Base-by-base conservation (phyloP, 1,140 invertebrate species). In the Metaphire vulgaris region DNA sequence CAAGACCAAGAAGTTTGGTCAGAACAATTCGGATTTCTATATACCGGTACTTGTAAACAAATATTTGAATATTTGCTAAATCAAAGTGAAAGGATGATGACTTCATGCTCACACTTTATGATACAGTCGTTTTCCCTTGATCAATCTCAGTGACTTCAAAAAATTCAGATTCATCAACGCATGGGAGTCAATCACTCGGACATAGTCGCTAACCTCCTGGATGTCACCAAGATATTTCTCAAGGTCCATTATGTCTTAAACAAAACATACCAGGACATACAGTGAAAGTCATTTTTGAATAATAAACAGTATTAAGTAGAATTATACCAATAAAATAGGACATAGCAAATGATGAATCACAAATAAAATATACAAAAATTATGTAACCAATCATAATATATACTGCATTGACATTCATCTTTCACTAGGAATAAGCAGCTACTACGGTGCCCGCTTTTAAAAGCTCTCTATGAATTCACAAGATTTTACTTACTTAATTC, bases 141-240 rank as follows among this genome's bases (percentile, higher is more conserved):
- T 96, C 6, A 87, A 81, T 72, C 87, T 86, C 1, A 97, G 87
- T 77, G 89, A 93, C 81, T 91, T 91, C n/a, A 99, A 88, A 85
- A 98, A 98, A 82, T 92, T 90, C 16, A 98, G 86, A 1, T 93
- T 94, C 6, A 92, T 89, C 0, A 98, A 83, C 0, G 92, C 90
- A 82, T 91, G 91, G 14, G 93, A 93, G 1, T 93, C 89, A 15
- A 91, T 89, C 6, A 98, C 89, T 82, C 92, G 92, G 32, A 98
- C 85, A 79, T 90, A 92, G 0, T 92, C 91, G 33, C 89, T 87
- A 56, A 98, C 95, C 79, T 91, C 91, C 77, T 91, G 89, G 66
- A 98, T 91, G 71, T 89, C 88, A n/a, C 90, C 90, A 67, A 98
- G 85, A 77, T 90, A 91, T 31, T 90, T 87, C 80, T 93, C 92